Percentiles rank a stretch among this genome's conserved stretches.
Conservation (phyloP, 2,113 vertebrate genomes). For the Etheostoma spectabile region DNA sequence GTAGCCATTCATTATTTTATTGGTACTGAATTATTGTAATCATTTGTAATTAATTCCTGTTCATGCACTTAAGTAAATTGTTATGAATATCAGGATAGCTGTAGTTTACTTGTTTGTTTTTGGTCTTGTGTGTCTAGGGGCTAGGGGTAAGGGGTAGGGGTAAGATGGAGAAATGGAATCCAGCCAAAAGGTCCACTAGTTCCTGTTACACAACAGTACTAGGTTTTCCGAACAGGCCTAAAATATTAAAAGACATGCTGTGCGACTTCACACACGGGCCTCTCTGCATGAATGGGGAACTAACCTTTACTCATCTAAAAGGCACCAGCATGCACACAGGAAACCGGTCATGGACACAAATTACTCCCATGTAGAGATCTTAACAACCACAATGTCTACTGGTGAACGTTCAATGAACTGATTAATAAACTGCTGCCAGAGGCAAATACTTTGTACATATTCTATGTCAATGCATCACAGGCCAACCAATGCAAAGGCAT, state of each 20-base stretch:
- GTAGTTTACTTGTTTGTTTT: no score
- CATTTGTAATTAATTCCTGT: no score
- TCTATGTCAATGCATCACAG: background rate
- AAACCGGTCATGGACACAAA: constrained; percentile 29
- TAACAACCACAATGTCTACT: background rate
- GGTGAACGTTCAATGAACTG: constrained; percentile 11
- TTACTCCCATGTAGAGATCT: constrained; percentile 5
- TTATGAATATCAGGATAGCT: no score
- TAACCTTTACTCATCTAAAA: constrained; percentile 72
- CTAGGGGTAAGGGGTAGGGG: no score
- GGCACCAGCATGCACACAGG: constrained; percentile 58
- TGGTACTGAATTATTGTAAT: no score
- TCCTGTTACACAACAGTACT: constrained; percentile 79
- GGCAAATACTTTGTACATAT: background rate
- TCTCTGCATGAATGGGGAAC: constrained; percentile 56
- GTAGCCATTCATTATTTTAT: no score
- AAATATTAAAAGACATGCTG: constrained; percentile 78
- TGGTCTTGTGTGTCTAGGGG: no score
- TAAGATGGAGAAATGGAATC: no score
- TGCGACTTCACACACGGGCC: constrained; percentile 61
- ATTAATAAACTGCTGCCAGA: background rate
- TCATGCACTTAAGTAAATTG: no score
- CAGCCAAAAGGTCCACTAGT: constrained; percentile 29
- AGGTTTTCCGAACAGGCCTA: constrained; percentile 72
- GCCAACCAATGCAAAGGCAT: background rate